Evolutionary conservation across 1,140 invertebrate species (phyloP).

Genomic region (Brachionus koreanus): DNA sequence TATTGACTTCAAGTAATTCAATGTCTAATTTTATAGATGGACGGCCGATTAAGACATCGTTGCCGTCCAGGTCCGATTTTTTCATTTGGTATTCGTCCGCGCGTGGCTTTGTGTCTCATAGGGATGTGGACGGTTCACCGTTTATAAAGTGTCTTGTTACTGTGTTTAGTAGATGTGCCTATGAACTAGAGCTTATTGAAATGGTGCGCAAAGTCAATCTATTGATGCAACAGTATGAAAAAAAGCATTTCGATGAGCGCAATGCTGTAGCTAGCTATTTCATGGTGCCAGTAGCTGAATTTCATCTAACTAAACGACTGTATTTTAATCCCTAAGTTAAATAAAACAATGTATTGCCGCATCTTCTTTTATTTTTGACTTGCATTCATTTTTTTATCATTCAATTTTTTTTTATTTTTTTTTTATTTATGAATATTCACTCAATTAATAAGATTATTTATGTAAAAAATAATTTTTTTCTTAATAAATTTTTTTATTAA

Average conservation of each 20-base stretch:
- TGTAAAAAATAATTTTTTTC: neutral
- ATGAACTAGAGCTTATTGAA: conserved; percentile 36
- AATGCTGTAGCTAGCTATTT: conserved; percentile 43
- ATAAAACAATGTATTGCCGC: neutral
- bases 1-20: neutral
- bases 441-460: neutral
- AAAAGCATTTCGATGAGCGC: conserved; percentile 33
- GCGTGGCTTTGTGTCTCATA: conserved; percentile 29
- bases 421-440: neutral
- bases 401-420: neutral
- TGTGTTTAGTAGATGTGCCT: conserved; percentile 25
- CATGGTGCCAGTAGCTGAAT: conserved; percentile 41
- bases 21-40: conserved; percentile 41
- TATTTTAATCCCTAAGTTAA: conserved; percentile 39
- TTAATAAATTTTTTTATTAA: neutral
- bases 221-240: conserved; percentile 43
- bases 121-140: conserved; percentile 12
- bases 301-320: conserved; percentile 24
- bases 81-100: conserved; percentile 42
- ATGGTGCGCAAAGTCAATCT: conserved; percentile 40
- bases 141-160: conserved; percentile 42
- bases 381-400: no score
- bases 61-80: conserved; percentile 37
- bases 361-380: neutral
- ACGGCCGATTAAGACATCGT: neutral